Conservation (phyloP, 1,140 invertebrate species). For the Drosophila azteca region DNA sequence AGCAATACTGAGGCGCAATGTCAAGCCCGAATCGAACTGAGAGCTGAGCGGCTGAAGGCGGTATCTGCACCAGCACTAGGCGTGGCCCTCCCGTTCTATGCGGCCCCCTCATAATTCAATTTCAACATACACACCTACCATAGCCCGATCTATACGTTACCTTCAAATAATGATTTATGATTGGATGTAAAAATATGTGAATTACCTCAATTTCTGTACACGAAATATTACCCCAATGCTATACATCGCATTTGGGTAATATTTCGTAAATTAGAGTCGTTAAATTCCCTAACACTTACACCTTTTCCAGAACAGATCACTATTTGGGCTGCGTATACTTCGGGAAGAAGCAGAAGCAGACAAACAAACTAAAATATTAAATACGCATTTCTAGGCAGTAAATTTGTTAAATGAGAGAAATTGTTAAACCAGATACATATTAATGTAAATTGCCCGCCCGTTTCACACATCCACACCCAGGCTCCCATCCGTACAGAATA, state of each 20-base stretch:
- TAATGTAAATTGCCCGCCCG: slow-evolving; percentile 61
- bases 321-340: not conserved
- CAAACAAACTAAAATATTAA: slow-evolving; percentile 31
- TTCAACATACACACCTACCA: slow-evolving; percentile 40
- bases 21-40: slow-evolving; percentile 82
- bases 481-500: slow-evolving; percentile 6
- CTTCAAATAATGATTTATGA: not conserved
- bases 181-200: slow-evolving; percentile 15
- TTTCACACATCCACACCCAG: slow-evolving; percentile 10
- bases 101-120: slow-evolving; percentile 46
- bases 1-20: slow-evolving; percentile 89
- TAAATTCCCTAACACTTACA: slow-evolving; percentile 24
- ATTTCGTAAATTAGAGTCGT: not conserved
- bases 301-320: not conserved
- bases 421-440: slow-evolving; percentile 66
- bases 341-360: slow-evolving; percentile 10
- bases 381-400: slow-evolving; percentile 77
- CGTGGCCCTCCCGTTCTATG: slow-evolving; percentile 13
- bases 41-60: slow-evolving; percentile 39
- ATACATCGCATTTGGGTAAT: slow-evolving; percentile 5
- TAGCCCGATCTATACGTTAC: slow-evolving; percentile 14
- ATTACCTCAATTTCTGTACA: not conserved
- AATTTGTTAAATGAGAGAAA: slow-evolving; percentile 70
- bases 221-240: slow-evolving; percentile 12
- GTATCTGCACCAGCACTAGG: slow-evolving; percentile 36